These are phyloP conservation scores for Temnothorax longispinosus DNA, from an alignment of 1,140 invertebrate genomes.

Conservation along the genomic window DNA sequence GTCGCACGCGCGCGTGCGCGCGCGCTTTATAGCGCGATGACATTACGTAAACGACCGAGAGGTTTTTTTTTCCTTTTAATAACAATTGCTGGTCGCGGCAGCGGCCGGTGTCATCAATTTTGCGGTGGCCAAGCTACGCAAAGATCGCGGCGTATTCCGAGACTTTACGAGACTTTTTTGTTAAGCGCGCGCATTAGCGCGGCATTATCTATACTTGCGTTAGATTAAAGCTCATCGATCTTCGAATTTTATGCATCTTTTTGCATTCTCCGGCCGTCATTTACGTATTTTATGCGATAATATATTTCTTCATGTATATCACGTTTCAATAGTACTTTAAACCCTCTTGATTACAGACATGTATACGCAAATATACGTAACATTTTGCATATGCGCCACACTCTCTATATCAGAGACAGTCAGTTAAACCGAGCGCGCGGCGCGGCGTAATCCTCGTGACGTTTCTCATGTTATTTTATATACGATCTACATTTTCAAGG, in stretches of 20 bases:
- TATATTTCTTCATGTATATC: background rate
- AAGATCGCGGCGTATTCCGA: constrained; percentile 10
- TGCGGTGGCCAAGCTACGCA: background rate
- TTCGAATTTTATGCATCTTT: constrained; percentile 8
- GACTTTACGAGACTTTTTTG: constrained; percentile 21
- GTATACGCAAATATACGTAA: too few species aligned
- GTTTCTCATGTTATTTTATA: constrained; percentile 23
- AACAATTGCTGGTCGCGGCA: constrained; percentile 29
- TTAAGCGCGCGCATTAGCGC: background rate
- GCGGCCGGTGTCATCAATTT: constrained; percentile 15
- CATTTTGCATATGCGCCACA: background rate
- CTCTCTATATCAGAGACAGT: background rate
- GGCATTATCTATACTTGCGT: constrained; percentile 27
- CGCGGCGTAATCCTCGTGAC: constrained; percentile 3
- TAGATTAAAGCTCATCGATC: constrained; percentile 45
- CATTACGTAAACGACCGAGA: constrained; percentile 44
- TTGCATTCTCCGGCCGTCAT: background rate
- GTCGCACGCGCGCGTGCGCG: background rate
- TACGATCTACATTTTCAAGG: background rate
- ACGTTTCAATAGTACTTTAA: background rate
- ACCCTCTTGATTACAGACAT: background rate
- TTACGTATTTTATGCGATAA: constrained; percentile 1
- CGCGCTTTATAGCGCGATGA: constrained; percentile 17
- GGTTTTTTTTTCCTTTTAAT: background rate
- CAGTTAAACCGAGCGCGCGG: background rate